Percentiles rank a stretch among this genome's conserved stretches.
Conservation (phyloP, 2,113 vertebrate genomes). For the Larimichthys crocea region DNA sequence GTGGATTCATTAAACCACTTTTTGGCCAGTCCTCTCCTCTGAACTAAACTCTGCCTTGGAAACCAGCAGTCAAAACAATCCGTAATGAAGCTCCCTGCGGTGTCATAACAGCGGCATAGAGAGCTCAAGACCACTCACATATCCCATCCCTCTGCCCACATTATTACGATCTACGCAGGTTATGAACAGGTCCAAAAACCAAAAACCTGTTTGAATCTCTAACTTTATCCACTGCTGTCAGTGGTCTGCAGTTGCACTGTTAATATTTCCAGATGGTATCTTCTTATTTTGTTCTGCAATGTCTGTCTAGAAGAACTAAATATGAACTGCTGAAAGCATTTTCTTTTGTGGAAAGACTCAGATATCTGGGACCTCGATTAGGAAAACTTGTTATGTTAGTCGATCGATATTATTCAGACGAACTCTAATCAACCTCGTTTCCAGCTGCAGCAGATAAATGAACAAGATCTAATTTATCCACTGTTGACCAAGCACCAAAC, state of each 20-base stretch:
- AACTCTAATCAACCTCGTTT: background rate
- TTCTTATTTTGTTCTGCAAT: background rate
- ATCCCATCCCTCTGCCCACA: conserved; percentile 1
- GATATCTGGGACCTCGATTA: background rate
- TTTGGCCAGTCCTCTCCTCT: conserved; percentile 55
- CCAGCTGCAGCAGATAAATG: background rate
- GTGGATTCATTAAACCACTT: conserved; percentile 59
- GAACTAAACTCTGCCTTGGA: conserved; percentile 54
- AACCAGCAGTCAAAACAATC: conserved; percentile 65
- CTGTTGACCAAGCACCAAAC: background rate
- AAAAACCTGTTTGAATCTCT: background rate
- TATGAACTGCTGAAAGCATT: too few relatives aligned
- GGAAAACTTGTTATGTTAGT: background rate
- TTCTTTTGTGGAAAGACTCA: background rate
- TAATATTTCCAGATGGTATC: conserved; percentile 18
- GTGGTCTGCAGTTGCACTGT: background rate
- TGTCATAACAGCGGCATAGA: conserved; percentile 49
- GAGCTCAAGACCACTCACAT: conserved; percentile 12
- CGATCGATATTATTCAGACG: background rate
- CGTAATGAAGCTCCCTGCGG: conserved; percentile 50
- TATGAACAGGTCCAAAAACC: background rate
- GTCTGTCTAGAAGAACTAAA: background rate
- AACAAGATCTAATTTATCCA: background rate
- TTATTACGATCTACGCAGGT: background rate
- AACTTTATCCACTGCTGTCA: background rate